These are phyloP conservation scores for Cephalopterus ornatus DNA, from an alignment of 2,113 vertebrate species.

Conservation along the genomic window DNA sequence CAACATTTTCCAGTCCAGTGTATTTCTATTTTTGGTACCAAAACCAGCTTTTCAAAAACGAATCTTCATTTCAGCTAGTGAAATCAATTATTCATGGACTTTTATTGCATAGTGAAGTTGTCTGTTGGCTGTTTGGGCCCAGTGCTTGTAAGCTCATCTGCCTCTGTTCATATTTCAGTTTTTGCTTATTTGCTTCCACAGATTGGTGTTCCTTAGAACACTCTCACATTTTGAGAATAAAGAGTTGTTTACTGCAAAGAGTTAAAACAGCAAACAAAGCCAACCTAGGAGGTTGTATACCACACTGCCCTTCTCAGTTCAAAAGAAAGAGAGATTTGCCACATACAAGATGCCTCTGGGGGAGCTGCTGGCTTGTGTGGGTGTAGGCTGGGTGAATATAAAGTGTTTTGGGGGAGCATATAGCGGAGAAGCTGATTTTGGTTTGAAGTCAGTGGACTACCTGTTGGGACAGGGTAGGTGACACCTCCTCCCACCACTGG, in stretches of 20 bases:
- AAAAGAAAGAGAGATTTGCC: neutral
- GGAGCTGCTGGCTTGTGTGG: neutral
- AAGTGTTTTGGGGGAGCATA: neutral
- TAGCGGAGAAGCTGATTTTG: neutral
- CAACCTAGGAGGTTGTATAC: neutral
- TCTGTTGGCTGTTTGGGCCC: conserved; percentile 11
- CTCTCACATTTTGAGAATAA: neutral
- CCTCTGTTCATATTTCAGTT: neutral
- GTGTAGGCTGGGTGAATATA: neutral
- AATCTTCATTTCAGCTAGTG: neutral
- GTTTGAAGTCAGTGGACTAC: neutral
- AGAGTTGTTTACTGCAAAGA: neutral
- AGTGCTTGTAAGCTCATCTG: neutral
- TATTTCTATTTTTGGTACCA: neutral
- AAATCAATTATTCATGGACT: conserved; percentile 40
- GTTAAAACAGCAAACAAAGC: neutral
- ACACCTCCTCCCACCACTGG: neutral
- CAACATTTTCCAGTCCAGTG: neutral
- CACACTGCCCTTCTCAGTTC: neutral
- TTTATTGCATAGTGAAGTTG: conserved; percentile 22
- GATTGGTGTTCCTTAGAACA: neutral
- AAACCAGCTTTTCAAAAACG: neutral
- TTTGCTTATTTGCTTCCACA: neutral
- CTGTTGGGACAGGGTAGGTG: neutral
- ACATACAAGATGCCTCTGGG: neutral